Evolutionary conservation across 2,797 vertebrate genomes (phyloP).

Genomic region (Lagocephalus sceleratus): DNA sequence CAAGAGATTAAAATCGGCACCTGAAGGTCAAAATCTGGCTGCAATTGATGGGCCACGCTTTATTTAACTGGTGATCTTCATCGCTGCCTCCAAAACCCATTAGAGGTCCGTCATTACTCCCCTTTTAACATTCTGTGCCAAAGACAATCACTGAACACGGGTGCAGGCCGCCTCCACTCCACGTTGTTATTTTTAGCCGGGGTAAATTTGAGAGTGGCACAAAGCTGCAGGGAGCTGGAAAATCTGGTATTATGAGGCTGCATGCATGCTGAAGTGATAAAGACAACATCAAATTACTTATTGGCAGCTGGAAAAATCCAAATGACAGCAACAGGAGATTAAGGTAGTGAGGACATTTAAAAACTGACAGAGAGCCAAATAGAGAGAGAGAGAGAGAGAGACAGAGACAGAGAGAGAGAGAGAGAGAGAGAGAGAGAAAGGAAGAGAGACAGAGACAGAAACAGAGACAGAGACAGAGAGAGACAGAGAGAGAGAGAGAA

Average conservation of each 20-base stretch:
- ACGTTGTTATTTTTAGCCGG: slow-evolving; percentile 64
- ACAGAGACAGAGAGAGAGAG: slow-evolving; percentile 25
- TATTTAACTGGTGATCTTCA: slow-evolving; percentile 5
- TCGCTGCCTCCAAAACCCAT: slow-evolving; percentile 11
- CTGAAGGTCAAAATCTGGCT: not conserved
- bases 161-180: slow-evolving; percentile 52
- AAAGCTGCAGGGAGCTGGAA: slow-evolving; percentile 27
- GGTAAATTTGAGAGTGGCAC: slow-evolving; percentile 51
- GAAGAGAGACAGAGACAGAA: slow-evolving; percentile 22
- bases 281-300: slow-evolving; percentile 59
- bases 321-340: slow-evolving; percentile 41
- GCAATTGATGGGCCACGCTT: slow-evolving; percentile 8
- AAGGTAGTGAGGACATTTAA: slow-evolving; percentile 21
- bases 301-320: slow-evolving; percentile 56
- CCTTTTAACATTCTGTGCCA: slow-evolving; percentile 47
- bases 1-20: no score
- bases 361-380: slow-evolving; percentile 28
- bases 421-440: slow-evolving; percentile 16
- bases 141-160: slow-evolving; percentile 53
- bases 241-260: slow-evolving; percentile 52
- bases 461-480: slow-evolving; percentile 26
- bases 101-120: slow-evolving; percentile 27
- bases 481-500: slow-evolving; percentile 21
- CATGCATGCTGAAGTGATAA: slow-evolving; percentile 37
- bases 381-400: slow-evolving; percentile 16